A percentile compares a stretch with the other conserved stretches of the same genome.
Evolutionary conservation across 1,140 invertebrate species (phyloP).

Genomic region (Heliothis subflexa): DNA sequence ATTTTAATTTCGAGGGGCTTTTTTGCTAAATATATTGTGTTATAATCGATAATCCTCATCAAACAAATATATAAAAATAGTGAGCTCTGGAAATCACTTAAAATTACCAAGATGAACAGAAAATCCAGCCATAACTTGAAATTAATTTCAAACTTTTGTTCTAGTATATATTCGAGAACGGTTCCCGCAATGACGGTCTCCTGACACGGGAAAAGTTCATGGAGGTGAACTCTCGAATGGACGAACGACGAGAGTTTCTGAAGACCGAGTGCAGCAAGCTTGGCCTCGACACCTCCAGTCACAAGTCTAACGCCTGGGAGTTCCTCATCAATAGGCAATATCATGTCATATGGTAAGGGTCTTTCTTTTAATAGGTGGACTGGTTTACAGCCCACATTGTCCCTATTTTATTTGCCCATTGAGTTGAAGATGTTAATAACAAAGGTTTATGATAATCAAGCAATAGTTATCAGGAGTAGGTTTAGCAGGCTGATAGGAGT

Average conservation of each 20-base stretch:
- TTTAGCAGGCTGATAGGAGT: too few relatives aligned
- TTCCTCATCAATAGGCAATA: constrained; percentile 93
- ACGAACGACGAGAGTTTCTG: constrained; percentile 71
- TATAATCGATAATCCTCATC: too few relatives aligned
- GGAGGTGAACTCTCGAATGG: constrained; percentile 79
- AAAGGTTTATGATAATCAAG: too few relatives aligned
- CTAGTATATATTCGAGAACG: constrained; percentile 79
- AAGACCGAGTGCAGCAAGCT: constrained; percentile 67
- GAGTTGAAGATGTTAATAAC: too few relatives aligned
- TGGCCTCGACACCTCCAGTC: constrained; percentile 67
- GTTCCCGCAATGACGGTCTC: constrained; percentile 74
- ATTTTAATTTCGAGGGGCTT: too few relatives aligned
- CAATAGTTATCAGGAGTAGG: too few relatives aligned
- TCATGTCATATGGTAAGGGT: constrained; percentile 90
- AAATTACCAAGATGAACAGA: too few relatives aligned
- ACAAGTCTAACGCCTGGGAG: constrained; percentile 91
- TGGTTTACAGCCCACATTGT: too few relatives aligned
- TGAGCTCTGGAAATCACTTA: too few relatives aligned
- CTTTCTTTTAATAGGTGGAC: neutral
- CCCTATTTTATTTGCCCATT: too few relatives aligned
- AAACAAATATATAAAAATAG: too few relatives aligned
- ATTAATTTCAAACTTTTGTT: constrained; percentile 63
- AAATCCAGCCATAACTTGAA: neutral
- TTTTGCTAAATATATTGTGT: too few relatives aligned
- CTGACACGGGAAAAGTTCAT: constrained; percentile 74